Conservation (phyloP, 2,888 invertebrate genomes). For the Eristalis tenax region DNA sequence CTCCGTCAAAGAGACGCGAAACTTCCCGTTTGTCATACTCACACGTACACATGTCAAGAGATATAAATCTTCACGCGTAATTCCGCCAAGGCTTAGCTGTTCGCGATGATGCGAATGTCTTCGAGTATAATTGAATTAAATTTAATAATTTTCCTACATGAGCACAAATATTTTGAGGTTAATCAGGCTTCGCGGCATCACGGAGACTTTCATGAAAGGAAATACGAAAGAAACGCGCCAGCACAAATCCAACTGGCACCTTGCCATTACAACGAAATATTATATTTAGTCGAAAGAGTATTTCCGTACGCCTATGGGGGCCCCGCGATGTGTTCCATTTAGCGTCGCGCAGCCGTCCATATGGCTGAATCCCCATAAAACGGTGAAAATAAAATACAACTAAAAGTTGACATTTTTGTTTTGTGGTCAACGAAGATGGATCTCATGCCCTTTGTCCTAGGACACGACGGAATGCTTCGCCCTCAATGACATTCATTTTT, state of each 20-base stretch:
- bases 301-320: background rate
- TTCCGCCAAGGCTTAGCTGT: background rate
- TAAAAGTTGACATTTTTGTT: background rate
- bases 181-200: background rate
- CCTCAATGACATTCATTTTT: background rate
- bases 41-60: background rate
- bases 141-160: background rate
- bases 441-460: too few relatives aligned
- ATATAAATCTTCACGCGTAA: background rate
- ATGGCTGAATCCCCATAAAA: constrained; percentile 11
- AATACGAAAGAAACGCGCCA: background rate
- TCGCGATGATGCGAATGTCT: background rate
- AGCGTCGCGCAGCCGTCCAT: background rate
- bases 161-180: constrained; percentile 24
- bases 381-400: background rate
- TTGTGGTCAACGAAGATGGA: too few relatives aligned
- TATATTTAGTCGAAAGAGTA: background rate
- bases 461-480: too few relatives aligned
- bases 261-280: constrained; percentile 26
- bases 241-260: constrained; percentile 17
- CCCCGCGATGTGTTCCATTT: background rate
- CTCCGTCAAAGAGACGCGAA: background rate
- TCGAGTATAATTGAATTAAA: background rate
- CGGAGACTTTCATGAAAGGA: background rate
- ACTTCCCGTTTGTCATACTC: background rate